phyloP scores from a whole-genome alignment of 1,140 invertebrate species.

The Drosophila paulistorum region DNA sequence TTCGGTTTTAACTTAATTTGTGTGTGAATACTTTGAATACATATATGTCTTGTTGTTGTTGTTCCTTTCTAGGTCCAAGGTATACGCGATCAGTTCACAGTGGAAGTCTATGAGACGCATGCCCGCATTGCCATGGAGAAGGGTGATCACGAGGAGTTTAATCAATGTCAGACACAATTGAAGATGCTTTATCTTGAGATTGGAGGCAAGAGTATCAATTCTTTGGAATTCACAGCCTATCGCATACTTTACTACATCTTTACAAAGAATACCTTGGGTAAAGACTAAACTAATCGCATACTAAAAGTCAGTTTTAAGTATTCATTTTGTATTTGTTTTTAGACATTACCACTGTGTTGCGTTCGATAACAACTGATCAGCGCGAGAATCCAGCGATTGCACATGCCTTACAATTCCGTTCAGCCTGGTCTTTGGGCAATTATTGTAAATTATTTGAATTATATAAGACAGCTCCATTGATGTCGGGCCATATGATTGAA shows the following conservation, averaged over 20 bases:
- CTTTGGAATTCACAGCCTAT: slow-evolving; percentile 97
- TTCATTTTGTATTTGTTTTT: slow-evolving; percentile 72
- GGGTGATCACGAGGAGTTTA: slow-evolving; percentile 99
- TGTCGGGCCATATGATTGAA: slow-evolving; percentile 98
- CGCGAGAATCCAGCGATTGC: slow-evolving; percentile 92
- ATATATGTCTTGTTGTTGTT: background rate
- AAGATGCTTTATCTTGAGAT: slow-evolving; percentile 94
- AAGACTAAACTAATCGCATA: slow-evolving; percentile 40
- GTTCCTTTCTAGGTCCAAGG: slow-evolving; percentile 91
- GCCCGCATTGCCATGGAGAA: slow-evolving; percentile 98
- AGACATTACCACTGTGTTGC: slow-evolving; percentile 97
- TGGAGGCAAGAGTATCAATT: slow-evolving; percentile 86
- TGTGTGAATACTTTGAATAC: background rate
- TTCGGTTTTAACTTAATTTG: background rate
- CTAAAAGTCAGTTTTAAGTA: no score
- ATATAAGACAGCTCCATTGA: slow-evolving; percentile 93
- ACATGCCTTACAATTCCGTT: slow-evolving; percentile 93
- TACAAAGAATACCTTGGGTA: slow-evolving; percentile 97
- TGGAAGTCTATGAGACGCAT: slow-evolving; percentile 99
- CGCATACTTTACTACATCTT: slow-evolving; percentile 98
- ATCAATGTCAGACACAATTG: slow-evolving; percentile 99
- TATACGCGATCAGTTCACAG: slow-evolving; percentile 95
- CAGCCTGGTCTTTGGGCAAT: slow-evolving; percentile 95
- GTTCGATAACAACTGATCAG: slow-evolving; percentile 90
- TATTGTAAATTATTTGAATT: slow-evolving; percentile 96